Percentiles rank a stretch among this genome's conserved stretches.
phyloP scores from a whole-genome alignment of 2,797 vertebrate genomes.

The Sandelia bainsii region DNA sequence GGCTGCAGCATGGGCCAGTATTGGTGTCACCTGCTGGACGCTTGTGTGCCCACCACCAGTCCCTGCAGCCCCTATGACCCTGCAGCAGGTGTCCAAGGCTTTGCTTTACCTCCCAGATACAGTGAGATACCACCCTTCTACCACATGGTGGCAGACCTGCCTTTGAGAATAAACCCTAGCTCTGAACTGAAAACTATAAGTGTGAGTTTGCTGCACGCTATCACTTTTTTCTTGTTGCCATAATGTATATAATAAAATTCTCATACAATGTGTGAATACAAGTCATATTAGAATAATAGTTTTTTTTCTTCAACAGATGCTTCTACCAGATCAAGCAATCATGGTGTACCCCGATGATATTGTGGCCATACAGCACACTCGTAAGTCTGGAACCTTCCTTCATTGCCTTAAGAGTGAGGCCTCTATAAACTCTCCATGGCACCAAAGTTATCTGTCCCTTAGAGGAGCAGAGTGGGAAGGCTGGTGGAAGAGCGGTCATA shows the following conservation, averaged over 20 bases:
- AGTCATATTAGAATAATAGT: too few species aligned
- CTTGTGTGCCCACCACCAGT: constrained; percentile 76
- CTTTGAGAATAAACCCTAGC: constrained; percentile 73
- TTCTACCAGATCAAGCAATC: constrained; percentile 72
- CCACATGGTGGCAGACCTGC: constrained; percentile 83
- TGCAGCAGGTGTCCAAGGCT: constrained; percentile 50
- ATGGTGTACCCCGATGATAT: constrained; percentile 86
- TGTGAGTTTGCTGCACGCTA: constrained; percentile 65
- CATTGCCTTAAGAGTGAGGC: constrained; percentile 66
- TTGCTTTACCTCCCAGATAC: constrained; percentile 79
- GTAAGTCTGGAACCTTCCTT: constrained; percentile 75
- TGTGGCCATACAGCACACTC: constrained; percentile 84
- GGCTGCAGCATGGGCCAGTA: constrained; percentile 81
- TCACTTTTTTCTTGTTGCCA: neutral
- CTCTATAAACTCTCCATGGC: constrained; percentile 79
- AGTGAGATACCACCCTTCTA: constrained; percentile 78
- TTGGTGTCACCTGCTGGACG: constrained; percentile 87
- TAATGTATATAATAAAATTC: too few species aligned
- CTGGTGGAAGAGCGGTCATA: constrained; percentile 81
- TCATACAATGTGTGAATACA: neutral
- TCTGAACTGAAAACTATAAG: constrained; percentile 70
- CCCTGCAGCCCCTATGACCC: constrained; percentile 83
- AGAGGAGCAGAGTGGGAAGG: constrained; percentile 75
- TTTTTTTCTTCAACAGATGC: constrained; percentile 66
- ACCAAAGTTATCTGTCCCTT: constrained; percentile 84